Evolutionary conservation across 1,140 invertebrate species (phyloP).

Genomic region (Nautilus pompilius): DNA sequence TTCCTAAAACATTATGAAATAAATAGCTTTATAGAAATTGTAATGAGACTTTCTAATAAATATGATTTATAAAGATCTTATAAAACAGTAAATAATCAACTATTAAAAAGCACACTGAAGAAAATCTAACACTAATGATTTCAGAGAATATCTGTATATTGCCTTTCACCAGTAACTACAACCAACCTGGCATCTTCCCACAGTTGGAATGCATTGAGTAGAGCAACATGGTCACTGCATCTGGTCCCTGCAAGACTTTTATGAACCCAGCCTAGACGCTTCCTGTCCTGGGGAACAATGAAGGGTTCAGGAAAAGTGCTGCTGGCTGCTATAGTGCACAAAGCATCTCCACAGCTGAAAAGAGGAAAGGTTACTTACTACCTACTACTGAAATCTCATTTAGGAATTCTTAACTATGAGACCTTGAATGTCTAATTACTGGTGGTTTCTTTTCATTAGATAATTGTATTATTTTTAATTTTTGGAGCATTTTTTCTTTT

Average conservation of each 20-base stretch:
- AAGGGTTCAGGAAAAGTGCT: constrained; percentile 85
- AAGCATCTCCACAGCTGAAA: constrained; percentile 74
- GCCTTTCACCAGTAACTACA: not conserved
- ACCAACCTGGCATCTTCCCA: constrained; percentile 81
- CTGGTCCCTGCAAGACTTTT: constrained; percentile 72
- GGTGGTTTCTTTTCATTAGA: too few species aligned
- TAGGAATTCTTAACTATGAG: too few species aligned
- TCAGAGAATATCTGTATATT: not conserved
- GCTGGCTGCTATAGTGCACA: constrained; percentile 91
- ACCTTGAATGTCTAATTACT: too few species aligned
- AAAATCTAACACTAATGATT: not conserved
- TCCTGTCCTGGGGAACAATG: constrained; percentile 53
- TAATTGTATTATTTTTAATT: too few species aligned
- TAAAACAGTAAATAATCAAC: not conserved
- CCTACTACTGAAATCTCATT: too few species aligned
- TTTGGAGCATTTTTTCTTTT: too few species aligned
- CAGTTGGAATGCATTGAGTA: constrained; percentile 85
- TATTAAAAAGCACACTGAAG: not conserved
- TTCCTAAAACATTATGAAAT: too few species aligned
- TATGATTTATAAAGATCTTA: not conserved
- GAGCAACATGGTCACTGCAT: constrained; percentile 91
- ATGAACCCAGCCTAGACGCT: constrained; percentile 52
- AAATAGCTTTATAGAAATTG: too few species aligned
- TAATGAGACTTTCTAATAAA: too few species aligned
- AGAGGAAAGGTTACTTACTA: not conserved